Evolutionary conservation across 92 coral and sea anemone species (phyloP).

Genomic region (Chrysogorgia sp.): DNA sequence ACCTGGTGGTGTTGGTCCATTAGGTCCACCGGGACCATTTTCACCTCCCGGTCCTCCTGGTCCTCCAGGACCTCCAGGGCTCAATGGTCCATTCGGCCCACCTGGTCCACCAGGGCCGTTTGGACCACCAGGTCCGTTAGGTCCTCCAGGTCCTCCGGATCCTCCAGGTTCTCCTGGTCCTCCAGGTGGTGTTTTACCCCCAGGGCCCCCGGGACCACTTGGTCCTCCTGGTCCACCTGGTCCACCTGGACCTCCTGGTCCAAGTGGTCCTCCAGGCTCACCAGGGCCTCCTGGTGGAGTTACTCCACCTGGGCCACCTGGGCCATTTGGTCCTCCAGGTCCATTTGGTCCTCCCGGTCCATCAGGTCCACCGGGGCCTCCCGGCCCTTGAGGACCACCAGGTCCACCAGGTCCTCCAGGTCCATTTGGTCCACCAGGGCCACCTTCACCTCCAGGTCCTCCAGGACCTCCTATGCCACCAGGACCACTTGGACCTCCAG

Average conservation of each 20-base stretch:
- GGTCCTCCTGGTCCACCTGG: conserved; percentile 72
- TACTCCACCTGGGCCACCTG: conserved; percentile 49
- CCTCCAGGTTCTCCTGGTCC: too few relatives aligned
- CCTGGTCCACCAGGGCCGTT: too few relatives aligned
- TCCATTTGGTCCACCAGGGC: conserved; percentile 53
- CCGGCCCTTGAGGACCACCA: conserved; percentile 53
- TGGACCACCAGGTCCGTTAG: too few relatives aligned
- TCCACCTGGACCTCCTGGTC: conserved; percentile 58
- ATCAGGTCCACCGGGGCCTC: conserved; percentile 60
- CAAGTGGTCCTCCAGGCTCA: too few relatives aligned
- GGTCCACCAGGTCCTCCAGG: conserved; percentile 62
- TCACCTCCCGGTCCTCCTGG: too few relatives aligned
- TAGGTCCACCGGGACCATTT: too few relatives aligned
- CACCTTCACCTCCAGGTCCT: conserved; percentile 54
- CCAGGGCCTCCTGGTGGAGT: conserved; percentile 57
- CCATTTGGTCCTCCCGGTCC: conserved; percentile 67
- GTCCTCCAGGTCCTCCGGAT: too few relatives aligned
- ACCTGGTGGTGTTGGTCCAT: too few relatives aligned
- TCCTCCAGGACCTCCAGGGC: too few relatives aligned
- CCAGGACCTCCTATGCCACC: conserved; percentile 56
- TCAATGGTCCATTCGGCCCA: too few relatives aligned
- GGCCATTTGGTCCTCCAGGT: conserved; percentile 57
- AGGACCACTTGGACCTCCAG: conserved; percentile 42
- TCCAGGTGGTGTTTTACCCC: too few relatives aligned
- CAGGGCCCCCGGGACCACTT: too few relatives aligned